Evolutionary conservation across 2,113 vertebrate species (phyloP).

Genomic region (Cavia aperea): DNA sequence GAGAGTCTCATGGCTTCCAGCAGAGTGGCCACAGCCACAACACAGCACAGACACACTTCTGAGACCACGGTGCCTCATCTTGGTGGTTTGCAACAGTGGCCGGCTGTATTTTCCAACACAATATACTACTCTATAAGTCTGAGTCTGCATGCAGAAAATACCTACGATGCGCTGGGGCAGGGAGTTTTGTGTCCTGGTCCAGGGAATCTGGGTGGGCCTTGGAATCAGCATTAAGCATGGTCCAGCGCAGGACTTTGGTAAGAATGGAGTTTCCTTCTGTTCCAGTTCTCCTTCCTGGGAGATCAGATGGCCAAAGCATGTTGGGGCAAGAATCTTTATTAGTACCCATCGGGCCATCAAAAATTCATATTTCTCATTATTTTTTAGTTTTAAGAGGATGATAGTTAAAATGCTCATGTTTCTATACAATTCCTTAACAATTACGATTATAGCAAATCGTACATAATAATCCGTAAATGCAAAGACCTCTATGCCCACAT

Average conservation of each 20-base stretch:
- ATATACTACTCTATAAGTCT: background rate
- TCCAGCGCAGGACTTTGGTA: background rate
- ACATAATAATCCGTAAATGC: background rate
- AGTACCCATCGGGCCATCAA: background rate
- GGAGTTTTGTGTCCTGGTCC: background rate
- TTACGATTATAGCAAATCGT: background rate
- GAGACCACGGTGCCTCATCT: background rate
- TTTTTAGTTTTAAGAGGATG: slow-evolving; percentile 24
- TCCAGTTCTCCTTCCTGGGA: background rate
- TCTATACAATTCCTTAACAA: slow-evolving; percentile 26
- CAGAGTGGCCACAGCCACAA: background rate
- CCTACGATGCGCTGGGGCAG: background rate
- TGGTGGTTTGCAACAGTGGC: background rate
- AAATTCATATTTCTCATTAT: background rate
- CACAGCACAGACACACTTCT: background rate
- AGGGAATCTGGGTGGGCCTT: background rate
- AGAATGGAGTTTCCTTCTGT: background rate
- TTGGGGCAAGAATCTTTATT: background rate
- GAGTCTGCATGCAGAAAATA: background rate
- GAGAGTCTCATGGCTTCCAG: background rate
- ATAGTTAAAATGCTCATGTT: slow-evolving; percentile 15
- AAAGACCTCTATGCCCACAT: background rate
- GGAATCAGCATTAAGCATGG: background rate
- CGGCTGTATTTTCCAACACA: background rate
- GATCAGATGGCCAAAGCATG: background rate